Percentiles rank a stretch among this genome's conserved stretches.
Evolutionary conservation across 2,888 invertebrate species (phyloP).

Genomic region (Xylota segnis): DNA sequence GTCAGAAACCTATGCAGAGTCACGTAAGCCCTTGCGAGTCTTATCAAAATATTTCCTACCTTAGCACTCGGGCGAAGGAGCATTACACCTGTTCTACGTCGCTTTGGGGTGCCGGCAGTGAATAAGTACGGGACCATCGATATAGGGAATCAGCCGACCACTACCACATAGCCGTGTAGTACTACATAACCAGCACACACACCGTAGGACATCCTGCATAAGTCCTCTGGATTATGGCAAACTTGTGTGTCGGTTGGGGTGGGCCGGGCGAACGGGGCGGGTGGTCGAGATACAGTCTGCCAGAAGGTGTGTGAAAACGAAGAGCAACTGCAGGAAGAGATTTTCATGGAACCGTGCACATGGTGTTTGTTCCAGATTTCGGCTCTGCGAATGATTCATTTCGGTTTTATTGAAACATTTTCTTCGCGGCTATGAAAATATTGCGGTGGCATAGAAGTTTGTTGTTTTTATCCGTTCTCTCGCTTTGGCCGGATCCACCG

Average conservation of each 20-base stretch:
- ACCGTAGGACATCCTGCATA: slow-evolving; percentile 63
- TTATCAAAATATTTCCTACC: slow-evolving; percentile 67
- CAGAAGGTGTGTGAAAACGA: slow-evolving; percentile 40
- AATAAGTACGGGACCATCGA: slow-evolving; percentile 53
- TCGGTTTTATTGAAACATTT: slow-evolving; percentile 69
- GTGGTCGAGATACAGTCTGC: slow-evolving; percentile 3
- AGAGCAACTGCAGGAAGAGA: slow-evolving; percentile 62
- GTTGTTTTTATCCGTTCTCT: slow-evolving; percentile 31
- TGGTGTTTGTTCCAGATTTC: slow-evolving; percentile 65
- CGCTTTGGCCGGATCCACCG: slow-evolving; percentile 45
- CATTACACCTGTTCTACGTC: slow-evolving; percentile 73
- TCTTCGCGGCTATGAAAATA: slow-evolving; percentile 72
- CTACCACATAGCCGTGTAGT: neutral
- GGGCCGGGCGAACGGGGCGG: too few relatives aligned
- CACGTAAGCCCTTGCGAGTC: slow-evolving; percentile 71
- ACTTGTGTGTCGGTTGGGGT: slow-evolving; percentile 37
- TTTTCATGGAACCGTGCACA: slow-evolving; percentile 69
- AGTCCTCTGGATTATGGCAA: slow-evolving; percentile 62
- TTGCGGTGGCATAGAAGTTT: slow-evolving; percentile 25
- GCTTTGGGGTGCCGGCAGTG: slow-evolving; percentile 42
- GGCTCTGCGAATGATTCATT: slow-evolving; percentile 57
- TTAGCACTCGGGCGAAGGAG: slow-evolving; percentile 42
- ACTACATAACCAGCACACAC: slow-evolving; percentile 13
- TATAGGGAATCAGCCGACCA: slow-evolving; percentile 57
- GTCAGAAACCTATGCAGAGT: slow-evolving; percentile 67